phyloP scores from a whole-genome alignment of 2,888 invertebrate species.

The Steinernema carpocapsae region DNA sequence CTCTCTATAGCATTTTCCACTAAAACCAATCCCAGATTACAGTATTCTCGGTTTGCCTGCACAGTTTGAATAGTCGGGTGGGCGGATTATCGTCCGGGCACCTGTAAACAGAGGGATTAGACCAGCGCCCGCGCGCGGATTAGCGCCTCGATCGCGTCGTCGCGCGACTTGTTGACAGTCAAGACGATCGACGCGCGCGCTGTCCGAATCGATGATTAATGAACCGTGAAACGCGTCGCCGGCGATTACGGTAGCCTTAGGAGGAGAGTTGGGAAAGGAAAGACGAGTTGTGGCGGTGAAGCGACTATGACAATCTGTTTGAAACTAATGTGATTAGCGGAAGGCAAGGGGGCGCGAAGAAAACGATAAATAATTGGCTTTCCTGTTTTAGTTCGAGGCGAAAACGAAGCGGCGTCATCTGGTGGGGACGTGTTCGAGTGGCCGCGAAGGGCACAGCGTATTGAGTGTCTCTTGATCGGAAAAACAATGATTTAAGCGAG shows the following conservation, averaged over 20 bases:
- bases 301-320: conserved; percentile 9
- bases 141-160: too few relatives aligned
- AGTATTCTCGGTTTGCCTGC: neutral
- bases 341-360: conserved; percentile 9
- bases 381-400: neutral
- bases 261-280: too few relatives aligned
- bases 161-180: conserved; percentile 25
- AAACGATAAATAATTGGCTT: conserved; percentile 20
- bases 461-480: neutral
- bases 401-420: too few relatives aligned
- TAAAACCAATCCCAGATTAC: neutral
- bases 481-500: too few relatives aligned
- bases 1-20: too few relatives aligned
- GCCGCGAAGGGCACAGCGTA: neutral
- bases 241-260: too few relatives aligned
- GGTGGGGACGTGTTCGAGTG: too few relatives aligned
- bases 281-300: neutral
- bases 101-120: conserved; percentile 29
- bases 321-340: conserved; percentile 31
- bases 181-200: neutral
- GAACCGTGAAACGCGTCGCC: conserved; percentile 2
- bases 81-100: conserved; percentile 19
- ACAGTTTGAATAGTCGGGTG: neutral
- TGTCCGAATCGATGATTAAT: conserved; percentile 13
- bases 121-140: neutral